Evolutionary conservation across 2,113 vertebrate genomes (phyloP), one percentile per base, ranked within the genome.

Genomic region (Uropsilus gracilis): DNA sequence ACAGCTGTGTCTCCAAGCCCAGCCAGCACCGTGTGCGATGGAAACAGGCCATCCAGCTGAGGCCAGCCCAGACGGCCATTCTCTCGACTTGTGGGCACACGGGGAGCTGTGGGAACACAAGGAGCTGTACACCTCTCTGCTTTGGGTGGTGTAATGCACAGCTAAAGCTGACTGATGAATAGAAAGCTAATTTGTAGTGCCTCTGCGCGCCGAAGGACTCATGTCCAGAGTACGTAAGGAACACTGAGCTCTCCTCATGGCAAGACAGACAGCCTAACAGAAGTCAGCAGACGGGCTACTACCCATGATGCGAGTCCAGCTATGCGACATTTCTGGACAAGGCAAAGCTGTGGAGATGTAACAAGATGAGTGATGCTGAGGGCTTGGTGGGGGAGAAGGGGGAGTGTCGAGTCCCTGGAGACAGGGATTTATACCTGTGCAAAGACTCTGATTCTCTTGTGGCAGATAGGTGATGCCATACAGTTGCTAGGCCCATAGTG

Each of bases 261-360:
- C 68, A 77, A 72, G 28, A 72, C 14, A 48, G 50, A 42, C 37
- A 46, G 2, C 68, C n/a, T 77, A 8, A 85, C 14, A 64, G 69
- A 20, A 55, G 44, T 30, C 44, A 44, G 12, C 24, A 5, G 71
- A 24, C 71, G 63, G 30, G 48, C 18, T n/a, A 20, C 2, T 30
- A n/a, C n/a, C n/a, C n/a, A 5, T 32, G 12, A 22, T 68, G 8
- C 30, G 7, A 68, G 82, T 82, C 34, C 48, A 37, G 28, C 72
- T 37, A 6, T 46, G 26, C 80, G 73, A 61, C 34, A 13, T 77
- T 75, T 68, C 88, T 86, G 73, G 57, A 66, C 63, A 81, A 90
- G 83, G 39, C 30, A 72, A 44, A 72, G 64, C 82, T 42, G 0
- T 8, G n/a, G 17, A 53, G 39, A 16, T 16, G 17, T 77, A 34